These are phyloP conservation scores for Margarornis squamiger DNA, from an alignment of 2,797 vertebrate species.

Conservation along the genomic window DNA sequence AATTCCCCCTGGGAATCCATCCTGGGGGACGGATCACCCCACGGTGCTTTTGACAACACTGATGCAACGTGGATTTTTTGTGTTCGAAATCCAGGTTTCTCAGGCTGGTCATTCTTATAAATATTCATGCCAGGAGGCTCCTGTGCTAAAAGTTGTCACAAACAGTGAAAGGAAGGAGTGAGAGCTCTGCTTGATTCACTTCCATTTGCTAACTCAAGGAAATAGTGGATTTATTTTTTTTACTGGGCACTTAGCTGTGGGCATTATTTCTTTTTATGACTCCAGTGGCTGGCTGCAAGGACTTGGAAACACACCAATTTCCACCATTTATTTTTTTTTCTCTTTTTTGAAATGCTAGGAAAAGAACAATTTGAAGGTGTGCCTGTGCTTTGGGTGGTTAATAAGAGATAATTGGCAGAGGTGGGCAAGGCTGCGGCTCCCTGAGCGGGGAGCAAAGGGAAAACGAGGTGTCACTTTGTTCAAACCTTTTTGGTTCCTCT, in stretches of 20 bases:
- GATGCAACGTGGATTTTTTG: not conserved
- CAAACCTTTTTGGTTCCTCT: not conserved
- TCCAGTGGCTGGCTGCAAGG: not conserved
- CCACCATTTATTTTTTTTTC: not conserved
- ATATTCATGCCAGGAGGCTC: not conserved
- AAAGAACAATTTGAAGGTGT: not conserved
- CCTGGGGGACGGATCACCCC: fast-evolving
- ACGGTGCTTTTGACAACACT: not conserved
- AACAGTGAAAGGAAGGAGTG: not conserved
- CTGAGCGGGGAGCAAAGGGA: not conserved
- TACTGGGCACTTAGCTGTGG: not conserved
- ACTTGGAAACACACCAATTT: not conserved
- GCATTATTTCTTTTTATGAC: not conserved
- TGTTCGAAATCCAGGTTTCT: not conserved
- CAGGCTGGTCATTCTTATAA: not conserved
- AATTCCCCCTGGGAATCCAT: too few species aligned
- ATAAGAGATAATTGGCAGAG: not conserved
- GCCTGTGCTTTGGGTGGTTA: not conserved
- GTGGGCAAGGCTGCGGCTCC: not conserved
- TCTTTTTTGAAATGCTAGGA: not conserved
- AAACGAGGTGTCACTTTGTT: not conserved
- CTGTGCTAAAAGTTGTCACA: not conserved
- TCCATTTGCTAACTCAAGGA: not conserved
- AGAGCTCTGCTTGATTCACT: not conserved
- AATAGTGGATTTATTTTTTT: not conserved